Conservation (phyloP, 1,140 invertebrate genomes). For the Bombus soroeensis region DNA sequence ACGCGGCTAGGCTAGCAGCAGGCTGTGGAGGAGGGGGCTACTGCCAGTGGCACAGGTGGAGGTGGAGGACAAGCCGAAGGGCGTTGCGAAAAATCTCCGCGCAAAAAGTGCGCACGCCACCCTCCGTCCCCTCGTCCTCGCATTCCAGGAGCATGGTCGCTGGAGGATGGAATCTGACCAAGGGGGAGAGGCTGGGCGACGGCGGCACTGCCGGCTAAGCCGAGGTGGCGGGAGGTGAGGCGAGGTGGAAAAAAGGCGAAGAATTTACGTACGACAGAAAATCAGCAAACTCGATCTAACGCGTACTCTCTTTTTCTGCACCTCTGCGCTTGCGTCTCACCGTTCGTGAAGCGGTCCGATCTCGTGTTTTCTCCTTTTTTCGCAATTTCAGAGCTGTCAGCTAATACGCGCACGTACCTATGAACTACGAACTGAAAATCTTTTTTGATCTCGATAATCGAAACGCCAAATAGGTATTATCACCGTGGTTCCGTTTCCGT, state of each 20-base stretch:
- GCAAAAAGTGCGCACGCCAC: conserved; percentile 66
- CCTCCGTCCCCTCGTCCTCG: conserved; percentile 23
- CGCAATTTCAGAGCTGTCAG: conserved; percentile 48
- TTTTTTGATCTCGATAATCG: conserved; percentile 49
- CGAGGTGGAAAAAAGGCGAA: conserved; percentile 42
- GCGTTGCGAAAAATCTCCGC: conserved; percentile 78
- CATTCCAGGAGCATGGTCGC: conserved; percentile 24
- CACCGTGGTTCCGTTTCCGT: conserved; percentile 1
- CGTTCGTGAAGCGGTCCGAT: not conserved
- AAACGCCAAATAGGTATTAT: conserved; percentile 28
- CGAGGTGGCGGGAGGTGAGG: not conserved
- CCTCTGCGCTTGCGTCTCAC: conserved; percentile 18
- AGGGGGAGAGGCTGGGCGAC: not conserved
- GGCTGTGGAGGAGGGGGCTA: conserved; percentile 48
- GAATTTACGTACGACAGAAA: conserved; percentile 62
- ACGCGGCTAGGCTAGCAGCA: conserved; percentile 60
- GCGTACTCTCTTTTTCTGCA: conserved; percentile 48
- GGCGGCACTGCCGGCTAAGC: not conserved
- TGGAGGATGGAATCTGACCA: conserved; percentile 31
- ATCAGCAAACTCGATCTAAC: conserved; percentile 63
- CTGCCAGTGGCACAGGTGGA: conserved; percentile 60
- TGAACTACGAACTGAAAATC: conserved; percentile 28
- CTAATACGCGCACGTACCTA: conserved; percentile 19
- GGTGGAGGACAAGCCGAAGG: conserved; percentile 69
- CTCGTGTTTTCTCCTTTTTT: conserved; percentile 10